Evolutionary conservation across 2,797 vertebrate genomes (phyloP).

Genomic region (Zenarchopterus dispar): DNA sequence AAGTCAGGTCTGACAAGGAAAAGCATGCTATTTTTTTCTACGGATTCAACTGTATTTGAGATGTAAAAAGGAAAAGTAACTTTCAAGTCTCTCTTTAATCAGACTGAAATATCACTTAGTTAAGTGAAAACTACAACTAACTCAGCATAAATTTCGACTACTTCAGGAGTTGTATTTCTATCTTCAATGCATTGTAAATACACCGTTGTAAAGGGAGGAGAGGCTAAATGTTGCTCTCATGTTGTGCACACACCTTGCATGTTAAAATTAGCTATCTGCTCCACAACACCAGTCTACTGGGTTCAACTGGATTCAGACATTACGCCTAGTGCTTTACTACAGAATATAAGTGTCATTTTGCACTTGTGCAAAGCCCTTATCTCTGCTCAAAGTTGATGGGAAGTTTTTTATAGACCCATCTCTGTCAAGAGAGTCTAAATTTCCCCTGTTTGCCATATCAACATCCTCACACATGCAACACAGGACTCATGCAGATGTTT

Average conservation of each 20-base stretch:
- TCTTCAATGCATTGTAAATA: no score
- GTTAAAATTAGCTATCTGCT: no score
- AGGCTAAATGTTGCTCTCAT: no score
- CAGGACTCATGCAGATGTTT: neutral
- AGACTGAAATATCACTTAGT: neutral
- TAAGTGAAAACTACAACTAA: neutral
- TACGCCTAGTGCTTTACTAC: no score
- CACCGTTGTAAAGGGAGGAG: no score
- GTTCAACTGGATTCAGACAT: no score
- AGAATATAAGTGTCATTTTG: no score
- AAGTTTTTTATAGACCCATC: conserved; percentile 1
- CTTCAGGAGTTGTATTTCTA: no score
- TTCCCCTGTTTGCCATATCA: neutral
- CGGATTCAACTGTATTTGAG: conserved; percentile 13
- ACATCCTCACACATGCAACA: neutral
- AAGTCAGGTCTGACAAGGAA: neutral
- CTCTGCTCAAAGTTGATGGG: conserved; percentile 5
- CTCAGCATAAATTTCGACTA: no score
- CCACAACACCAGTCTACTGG: no score
- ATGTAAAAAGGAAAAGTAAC: conserved; percentile 16
- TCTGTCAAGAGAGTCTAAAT: neutral
- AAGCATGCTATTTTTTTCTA: conserved; percentile 10
- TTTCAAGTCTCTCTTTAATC: neutral
- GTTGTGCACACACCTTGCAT: no score
- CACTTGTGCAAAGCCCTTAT: conserved; percentile 5